phyloP scores from a whole-genome alignment of 2,888 invertebrate species.

The Patella pellucida region DNA sequence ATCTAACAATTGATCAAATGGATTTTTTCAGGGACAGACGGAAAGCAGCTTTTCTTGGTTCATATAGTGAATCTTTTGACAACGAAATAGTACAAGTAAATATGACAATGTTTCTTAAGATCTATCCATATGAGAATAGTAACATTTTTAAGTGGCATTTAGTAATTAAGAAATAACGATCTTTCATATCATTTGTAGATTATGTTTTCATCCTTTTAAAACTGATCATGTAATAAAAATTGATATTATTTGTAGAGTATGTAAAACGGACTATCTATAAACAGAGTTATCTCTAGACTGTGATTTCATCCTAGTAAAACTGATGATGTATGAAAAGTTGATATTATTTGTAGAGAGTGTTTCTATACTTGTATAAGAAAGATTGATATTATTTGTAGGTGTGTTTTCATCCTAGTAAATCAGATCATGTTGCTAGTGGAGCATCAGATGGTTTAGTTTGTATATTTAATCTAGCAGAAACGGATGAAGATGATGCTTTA shows the following conservation, averaged over 20 bases:
- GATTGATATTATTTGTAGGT: constrained; percentile 38
- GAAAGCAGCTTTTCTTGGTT: constrained; percentile 44
- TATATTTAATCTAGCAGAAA: constrained; percentile 82
- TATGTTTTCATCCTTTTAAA: too few relatives aligned
- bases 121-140: too few relatives aligned
- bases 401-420: constrained; percentile 49
- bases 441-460: constrained; percentile 89
- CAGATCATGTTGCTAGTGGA: constrained; percentile 78
- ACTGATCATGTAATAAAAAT: too few relatives aligned
- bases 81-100: constrained; percentile 61
- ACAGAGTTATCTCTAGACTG: background rate
- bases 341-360: too few relatives aligned
- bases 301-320: background rate
- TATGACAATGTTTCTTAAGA: too few relatives aligned
- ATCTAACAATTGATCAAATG: background rate
- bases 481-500: constrained; percentile 85
- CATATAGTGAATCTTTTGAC: constrained; percentile 57
- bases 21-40: constrained; percentile 52
- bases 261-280: too few relatives aligned
- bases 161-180: too few relatives aligned
- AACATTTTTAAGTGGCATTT: too few relatives aligned
- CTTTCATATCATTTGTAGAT: too few relatives aligned
- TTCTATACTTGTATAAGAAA: too few relatives aligned
- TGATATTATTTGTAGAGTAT: too few relatives aligned
- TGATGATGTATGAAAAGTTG: too few relatives aligned